Conservation (phyloP, 2,888 invertebrate species). For the Conistra vaccinii region DNA sequence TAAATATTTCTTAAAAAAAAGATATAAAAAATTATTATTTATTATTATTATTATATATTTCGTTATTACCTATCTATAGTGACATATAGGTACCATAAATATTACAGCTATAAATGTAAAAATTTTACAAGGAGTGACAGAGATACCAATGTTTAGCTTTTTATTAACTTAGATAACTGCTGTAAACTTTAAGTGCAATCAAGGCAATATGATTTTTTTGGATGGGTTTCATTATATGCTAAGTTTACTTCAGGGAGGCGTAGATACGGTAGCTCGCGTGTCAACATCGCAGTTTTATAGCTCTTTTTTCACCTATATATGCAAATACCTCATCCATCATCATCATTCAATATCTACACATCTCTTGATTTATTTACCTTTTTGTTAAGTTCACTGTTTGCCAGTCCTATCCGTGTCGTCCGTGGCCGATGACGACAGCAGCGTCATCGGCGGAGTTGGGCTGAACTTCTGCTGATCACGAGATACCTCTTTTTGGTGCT, state of each 20-base stretch:
- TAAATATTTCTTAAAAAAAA: too few species aligned
- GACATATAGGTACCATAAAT: too few species aligned
- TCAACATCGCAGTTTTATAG: not conserved
- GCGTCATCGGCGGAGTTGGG: constrained; percentile 39
- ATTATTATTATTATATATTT: too few species aligned
- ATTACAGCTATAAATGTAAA: too few species aligned
- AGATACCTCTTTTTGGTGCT: not conserved
- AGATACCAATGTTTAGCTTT: not conserved
- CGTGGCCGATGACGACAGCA: constrained; percentile 43
- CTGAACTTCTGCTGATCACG: constrained; percentile 49
- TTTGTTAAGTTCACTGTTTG: not conserved
- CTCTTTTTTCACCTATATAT: not conserved
- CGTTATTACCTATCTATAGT: too few species aligned
- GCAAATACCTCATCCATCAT: not conserved
- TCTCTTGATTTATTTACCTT: not conserved
- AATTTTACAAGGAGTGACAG: too few species aligned
- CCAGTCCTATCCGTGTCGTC: not conserved
- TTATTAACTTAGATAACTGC: not conserved
- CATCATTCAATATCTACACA: not conserved
- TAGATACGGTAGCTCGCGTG: not conserved
- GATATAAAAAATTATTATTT: too few species aligned
- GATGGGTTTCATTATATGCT: not conserved
- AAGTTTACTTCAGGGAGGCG: not conserved
- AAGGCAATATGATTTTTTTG: not conserved
- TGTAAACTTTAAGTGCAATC: too few species aligned